Conservation (phyloP, 2,888 invertebrate species). For the Diarsia rubi region DNA sequence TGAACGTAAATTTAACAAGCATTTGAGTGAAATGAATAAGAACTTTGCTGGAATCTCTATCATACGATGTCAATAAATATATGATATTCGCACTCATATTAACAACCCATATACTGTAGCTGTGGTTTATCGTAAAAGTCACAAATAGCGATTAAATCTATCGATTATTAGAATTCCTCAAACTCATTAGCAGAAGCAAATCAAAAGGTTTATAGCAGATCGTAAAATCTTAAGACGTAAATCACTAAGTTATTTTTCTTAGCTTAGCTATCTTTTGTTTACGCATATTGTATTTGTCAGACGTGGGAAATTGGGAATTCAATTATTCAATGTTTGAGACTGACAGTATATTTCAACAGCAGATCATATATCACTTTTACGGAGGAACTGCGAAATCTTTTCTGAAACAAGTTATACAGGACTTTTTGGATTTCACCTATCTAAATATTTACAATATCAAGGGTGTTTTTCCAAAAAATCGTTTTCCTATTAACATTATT, state of each 20-base stretch:
- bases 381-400: neutral
- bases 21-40: neutral
- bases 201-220: conserved; percentile 35
- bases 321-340: conserved; percentile 65
- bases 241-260: conserved; percentile 44
- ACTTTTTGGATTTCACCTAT: neutral
- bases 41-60: neutral
- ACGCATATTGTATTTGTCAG: conserved; percentile 31
- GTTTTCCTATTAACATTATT: neutral
- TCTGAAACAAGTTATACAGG: neutral
- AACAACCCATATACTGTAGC: conserved; percentile 8
- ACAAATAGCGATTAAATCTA: conserved; percentile 40
- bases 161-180: conserved; percentile 36
- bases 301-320: conserved; percentile 69
- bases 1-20: neutral
- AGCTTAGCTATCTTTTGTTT: conserved; percentile 33
- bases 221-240: conserved; percentile 28
- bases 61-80: neutral
- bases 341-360: conserved; percentile 35
- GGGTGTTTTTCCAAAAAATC: neutral
- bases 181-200: conserved; percentile 46
- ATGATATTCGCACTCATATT: conserved; percentile 32
- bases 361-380: conserved; percentile 38
- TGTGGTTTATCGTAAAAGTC: conserved; percentile 37
- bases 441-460: neutral